phyloP scores from a whole-genome alignment of 1,140 invertebrate genomes.

The Eumeta japonica region DNA sequence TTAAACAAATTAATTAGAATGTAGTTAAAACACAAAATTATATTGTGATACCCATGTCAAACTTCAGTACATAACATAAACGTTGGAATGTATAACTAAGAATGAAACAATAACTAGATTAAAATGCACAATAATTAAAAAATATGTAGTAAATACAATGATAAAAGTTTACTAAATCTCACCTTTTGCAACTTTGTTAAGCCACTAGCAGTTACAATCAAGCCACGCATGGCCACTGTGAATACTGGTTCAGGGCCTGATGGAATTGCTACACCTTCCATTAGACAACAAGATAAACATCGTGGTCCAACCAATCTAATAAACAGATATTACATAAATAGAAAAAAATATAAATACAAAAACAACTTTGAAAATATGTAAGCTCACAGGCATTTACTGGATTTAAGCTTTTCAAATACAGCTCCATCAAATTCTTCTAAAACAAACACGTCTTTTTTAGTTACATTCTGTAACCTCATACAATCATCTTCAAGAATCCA shows the following conservation, averaged over 20 bases:
- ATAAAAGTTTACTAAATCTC: constrained; percentile 9
- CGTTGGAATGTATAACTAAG: not conserved
- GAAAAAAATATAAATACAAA: constrained; percentile 11
- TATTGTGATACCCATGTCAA: no score
- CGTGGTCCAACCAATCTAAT: constrained; percentile 72
- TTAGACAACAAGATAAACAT: constrained; percentile 75
- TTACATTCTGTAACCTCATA: constrained; percentile 46
- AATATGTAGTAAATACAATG: not conserved
- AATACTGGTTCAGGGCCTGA: constrained; percentile 72
- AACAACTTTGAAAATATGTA: constrained; percentile 8
- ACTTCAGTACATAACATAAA: no score
- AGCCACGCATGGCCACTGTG: constrained; percentile 76
- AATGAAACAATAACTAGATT: not conserved
- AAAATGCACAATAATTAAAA: not conserved
- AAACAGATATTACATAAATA: constrained; percentile 10
- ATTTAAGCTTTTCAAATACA: constrained; percentile 64
- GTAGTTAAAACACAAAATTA: no score
- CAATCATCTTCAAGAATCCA: constrained; percentile 38
- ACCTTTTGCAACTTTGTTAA: constrained; percentile 66
- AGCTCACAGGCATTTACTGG: constrained; percentile 69
- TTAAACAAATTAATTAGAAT: not conserved
- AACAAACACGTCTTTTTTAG: constrained; percentile 74
- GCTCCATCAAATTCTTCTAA: constrained; percentile 71
- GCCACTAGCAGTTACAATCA: constrained; percentile 73
- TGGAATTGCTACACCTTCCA: constrained; percentile 71